A percentile compares a stretch with the other conserved stretches of the same genome.
phyloP scores from a whole-genome alignment of 2,888 invertebrate species.

The Drosophila acutilabella region DNA sequence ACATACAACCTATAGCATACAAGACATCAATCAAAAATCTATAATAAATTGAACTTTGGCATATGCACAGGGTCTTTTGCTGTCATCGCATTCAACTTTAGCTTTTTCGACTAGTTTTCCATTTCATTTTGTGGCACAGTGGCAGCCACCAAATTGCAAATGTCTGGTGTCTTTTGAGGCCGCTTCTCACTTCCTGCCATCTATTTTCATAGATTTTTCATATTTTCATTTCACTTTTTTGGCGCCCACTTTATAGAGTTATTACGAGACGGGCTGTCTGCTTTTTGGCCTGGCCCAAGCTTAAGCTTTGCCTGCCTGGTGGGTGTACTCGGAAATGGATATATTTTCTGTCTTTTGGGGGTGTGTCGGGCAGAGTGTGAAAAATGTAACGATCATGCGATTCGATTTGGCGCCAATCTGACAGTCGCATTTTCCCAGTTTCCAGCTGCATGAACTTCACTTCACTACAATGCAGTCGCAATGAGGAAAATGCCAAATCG shows the following conservation, averaged over 20 bases:
- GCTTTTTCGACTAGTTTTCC: not conserved
- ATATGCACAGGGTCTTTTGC: no score
- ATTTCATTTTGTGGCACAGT: conserved; percentile 31
- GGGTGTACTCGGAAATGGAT: conserved; percentile 71
- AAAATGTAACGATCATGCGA: conserved; percentile 60
- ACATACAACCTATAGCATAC: no score
- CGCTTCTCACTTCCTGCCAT: conserved; percentile 50
- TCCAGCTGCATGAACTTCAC: conserved; percentile 20
- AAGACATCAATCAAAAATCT: no score
- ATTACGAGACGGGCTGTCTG: conserved; percentile 52
- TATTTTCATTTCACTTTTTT: conserved; percentile 66
- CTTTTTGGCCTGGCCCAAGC: conserved; percentile 15
- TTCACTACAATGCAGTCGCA: not conserved
- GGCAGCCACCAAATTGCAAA: conserved; percentile 13
- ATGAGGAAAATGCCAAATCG: conserved; percentile 12
- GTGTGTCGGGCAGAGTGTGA: conserved; percentile 68
- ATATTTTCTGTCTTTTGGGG: conserved; percentile 9
- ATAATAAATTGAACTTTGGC: no score
- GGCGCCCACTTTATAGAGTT: conserved; percentile 69
- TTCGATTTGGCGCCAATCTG: conserved; percentile 37
- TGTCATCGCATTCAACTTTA: no score
- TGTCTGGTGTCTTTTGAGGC: conserved; percentile 5
- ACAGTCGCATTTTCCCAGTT: conserved; percentile 1
- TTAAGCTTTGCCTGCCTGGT: conserved; percentile 21
- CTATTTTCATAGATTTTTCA: conserved; percentile 47